Base-by-base conservation (phyloP, 2,888 invertebrate species). In the Ceraclea dissimilis region DNA sequence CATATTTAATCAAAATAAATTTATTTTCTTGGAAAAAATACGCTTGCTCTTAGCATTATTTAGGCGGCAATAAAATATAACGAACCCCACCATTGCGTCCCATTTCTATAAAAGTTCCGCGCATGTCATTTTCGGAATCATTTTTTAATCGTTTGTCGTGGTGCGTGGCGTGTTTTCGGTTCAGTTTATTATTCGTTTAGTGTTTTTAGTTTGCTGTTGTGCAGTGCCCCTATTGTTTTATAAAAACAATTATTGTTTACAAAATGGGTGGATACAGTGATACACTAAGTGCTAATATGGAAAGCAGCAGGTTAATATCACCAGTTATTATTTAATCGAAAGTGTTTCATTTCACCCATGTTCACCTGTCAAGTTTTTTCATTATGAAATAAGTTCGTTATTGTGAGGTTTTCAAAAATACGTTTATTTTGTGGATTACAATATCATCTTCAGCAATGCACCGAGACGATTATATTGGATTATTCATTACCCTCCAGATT, bases 221-320 rank as follows among this genome's bases (percentile, higher is more conserved):
- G 59, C 48, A 59, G 59, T 59, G 59, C 52, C 47, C 55, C 50
- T 49, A 55, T 51, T 52, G 39, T 44, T 17, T 39, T 39, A n/a
- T 39, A 39, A 39, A 39, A 39, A 39, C 39, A 39, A 52, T 59
- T 22, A 51, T 59, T 39, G 56, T 49, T 46, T 39, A 39, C 39
- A 39, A 39, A 39, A 62, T 62, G 62, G 60, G 58, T 48, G 60
- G 58, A 54, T 62, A 62, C 60, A 60, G 60, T 58, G 62, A 62
- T 49, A 54, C 60, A 22, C 54, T 62, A 44, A 62, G 62, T 55
- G 58, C 60, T 44, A 62, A 58, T 52, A 62, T 78, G 75, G 78
- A 78, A 68, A 78, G 72, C 67, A 78, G 78, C 78, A 78, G 78
- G 78, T 78, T 54, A 52, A 47, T 59, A 54, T 57, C 34, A 44